Base-by-base conservation (phyloP, 2,888 invertebrate species). In the Trichogramma dendrolimi region DNA sequence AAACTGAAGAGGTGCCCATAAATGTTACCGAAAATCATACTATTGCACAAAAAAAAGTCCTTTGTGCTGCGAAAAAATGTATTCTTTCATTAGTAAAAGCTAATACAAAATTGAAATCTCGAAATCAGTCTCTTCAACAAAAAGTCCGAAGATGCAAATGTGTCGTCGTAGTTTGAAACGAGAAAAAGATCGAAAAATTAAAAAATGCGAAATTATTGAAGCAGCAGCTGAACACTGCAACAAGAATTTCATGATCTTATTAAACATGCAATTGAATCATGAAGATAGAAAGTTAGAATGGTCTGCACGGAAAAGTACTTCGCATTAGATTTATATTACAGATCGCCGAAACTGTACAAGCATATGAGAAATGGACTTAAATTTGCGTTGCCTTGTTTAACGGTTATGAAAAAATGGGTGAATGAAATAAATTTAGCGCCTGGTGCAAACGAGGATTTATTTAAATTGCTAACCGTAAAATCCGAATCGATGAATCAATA, bases 321-420 rank as follows among this genome's bases (percentile, higher is more conserved):
- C 55, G 69, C 72, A 48, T 40, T 73, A 7, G 63, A 66, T n/a
- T 53, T 73, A 48, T 73, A 65, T 68, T 70, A 73, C 47, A 49
- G 27, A 7, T 49, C 14, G 4, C 10, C 14, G 14, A 50, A 50
- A 50, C 6, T 39, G 5, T 50, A 50, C 50, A 50, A 50, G 10
- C 11, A 27, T 50, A 6, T 50, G 10, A 50, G 38, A 3, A 7
- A 27, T 5, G 41, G 38, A 6, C 7, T n/a, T 6, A 50, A 50
- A 5, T 6, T 50, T 1, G 38, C 27, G 7, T 38, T 50, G 6
- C 50, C 41, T 5, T 50, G 50, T 11, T n/a, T 50, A 27, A 1
- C 27, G 4, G 14, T 50, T 8, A 38, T 50, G 38, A 50, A 50
- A 50, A 39, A 50, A 11, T 50, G 50, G 50, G 50, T 50, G 7